Evolutionary conservation across 1,140 invertebrate genomes (phyloP).

Genomic region (Halyomorpha halys): DNA sequence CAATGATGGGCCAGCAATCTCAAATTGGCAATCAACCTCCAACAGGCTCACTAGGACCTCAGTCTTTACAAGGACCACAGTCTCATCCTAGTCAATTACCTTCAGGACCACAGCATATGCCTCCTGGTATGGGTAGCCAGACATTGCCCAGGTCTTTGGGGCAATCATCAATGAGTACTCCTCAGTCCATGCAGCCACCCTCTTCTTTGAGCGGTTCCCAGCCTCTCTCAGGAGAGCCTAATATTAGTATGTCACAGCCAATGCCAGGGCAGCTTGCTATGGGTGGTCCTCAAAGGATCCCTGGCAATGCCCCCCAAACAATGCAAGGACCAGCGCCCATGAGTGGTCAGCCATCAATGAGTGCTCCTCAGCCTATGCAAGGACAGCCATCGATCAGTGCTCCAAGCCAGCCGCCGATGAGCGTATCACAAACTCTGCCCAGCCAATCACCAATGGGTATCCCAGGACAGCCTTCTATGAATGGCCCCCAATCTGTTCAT

Average conservation of each 20-base stretch:
- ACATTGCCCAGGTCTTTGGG: background rate
- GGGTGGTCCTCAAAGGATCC: constrained; percentile 16
- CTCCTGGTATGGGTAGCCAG: background rate
- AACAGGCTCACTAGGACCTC: background rate
- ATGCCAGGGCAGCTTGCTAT: background rate
- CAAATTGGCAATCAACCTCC: background rate
- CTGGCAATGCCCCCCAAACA: no score
- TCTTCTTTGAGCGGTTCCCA: background rate
- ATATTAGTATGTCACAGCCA: background rate
- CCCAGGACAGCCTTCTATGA: background rate
- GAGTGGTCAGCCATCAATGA: background rate
- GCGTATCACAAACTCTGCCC: background rate
- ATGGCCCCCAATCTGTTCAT: constrained; percentile 12
- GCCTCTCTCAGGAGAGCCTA: background rate
- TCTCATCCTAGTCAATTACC: background rate
- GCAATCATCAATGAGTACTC: background rate
- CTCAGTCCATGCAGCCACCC: background rate
- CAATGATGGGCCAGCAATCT: constrained; percentile 3
- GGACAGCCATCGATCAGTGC: background rate
- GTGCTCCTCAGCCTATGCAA: background rate
- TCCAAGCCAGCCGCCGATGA: background rate
- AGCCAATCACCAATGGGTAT: background rate
- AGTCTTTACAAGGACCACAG: background rate
- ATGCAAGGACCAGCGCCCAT: background rate
- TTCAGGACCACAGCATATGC: background rate